Percentiles rank a stretch among this genome's conserved stretches.
These are phyloP conservation scores for Belgica antarctica DNA, from an alignment of 2,888 invertebrate genomes.

Conservation along the genomic window DNA sequence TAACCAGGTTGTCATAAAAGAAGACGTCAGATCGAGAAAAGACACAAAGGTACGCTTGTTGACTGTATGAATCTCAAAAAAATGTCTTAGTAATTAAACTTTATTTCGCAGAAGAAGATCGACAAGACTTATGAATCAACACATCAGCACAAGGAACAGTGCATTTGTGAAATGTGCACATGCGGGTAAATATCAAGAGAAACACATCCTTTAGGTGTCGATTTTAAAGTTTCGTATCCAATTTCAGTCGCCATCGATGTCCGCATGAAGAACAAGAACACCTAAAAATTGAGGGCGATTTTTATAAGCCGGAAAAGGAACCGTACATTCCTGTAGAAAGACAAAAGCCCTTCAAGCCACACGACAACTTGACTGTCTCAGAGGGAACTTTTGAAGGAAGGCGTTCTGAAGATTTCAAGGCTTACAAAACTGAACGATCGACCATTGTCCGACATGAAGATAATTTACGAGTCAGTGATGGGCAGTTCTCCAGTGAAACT, in stretches of 20 bases:
- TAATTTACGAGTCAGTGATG: conserved; percentile 69
- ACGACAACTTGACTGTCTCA: conserved; percentile 56
- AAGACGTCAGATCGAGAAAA: conserved; percentile 29
- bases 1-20: conserved; percentile 30
- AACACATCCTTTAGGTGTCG: neutral
- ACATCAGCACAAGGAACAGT: conserved; percentile 66
- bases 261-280: conserved; percentile 59
- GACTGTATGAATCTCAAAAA: neutral
- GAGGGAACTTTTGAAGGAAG: conserved; percentile 51
- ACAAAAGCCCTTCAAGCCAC: conserved; percentile 52
- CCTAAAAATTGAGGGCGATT: conserved; percentile 57
- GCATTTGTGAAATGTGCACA: conserved; percentile 86
- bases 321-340: conserved; percentile 60
- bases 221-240: too few relatives aligned
- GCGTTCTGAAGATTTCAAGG: conserved; percentile 60
- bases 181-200: conserved; percentile 94
- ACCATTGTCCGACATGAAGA: conserved; percentile 65
- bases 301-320: conserved; percentile 57
- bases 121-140: neutral
- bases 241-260: conserved; percentile 77
- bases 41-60: conserved; percentile 4
- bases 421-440: conserved; percentile 60
- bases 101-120: conserved; percentile 7
- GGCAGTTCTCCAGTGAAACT: conserved; percentile 60
- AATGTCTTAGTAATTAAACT: neutral